These are phyloP conservation scores for Nomada lathburiana DNA, from an alignment of 2,888 invertebrate genomes.

Conservation along the genomic window DNA sequence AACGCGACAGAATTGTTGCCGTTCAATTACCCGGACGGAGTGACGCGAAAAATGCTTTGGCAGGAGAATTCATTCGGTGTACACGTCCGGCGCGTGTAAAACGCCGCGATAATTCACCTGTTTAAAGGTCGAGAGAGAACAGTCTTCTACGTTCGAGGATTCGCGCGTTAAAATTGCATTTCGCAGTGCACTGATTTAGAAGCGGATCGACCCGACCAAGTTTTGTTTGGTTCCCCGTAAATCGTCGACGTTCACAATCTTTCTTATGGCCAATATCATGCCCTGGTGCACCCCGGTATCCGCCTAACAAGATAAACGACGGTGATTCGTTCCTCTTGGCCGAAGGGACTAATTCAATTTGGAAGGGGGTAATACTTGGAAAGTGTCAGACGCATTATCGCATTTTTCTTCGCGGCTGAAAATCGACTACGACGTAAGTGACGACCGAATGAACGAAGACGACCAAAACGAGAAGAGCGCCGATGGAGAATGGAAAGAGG, in stretches of 20 bases:
- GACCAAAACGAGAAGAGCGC: slow-evolving; percentile 11
- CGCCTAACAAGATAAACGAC: slow-evolving; percentile 58
- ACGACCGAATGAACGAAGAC: slow-evolving; percentile 9
- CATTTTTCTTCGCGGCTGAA: slow-evolving; percentile 54
- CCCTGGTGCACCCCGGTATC: slow-evolving; percentile 15
- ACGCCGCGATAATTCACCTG: slow-evolving; percentile 8
- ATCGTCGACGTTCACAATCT: slow-evolving; percentile 3
- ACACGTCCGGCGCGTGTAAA: not conserved
- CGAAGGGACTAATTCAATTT: slow-evolving; percentile 62
- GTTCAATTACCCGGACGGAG: not conserved
- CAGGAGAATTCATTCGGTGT: not conserved
- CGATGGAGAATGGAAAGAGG: slow-evolving; percentile 21
- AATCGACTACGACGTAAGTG: slow-evolving; percentile 44
- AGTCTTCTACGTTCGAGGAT: not conserved
- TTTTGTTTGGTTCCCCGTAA: not conserved
- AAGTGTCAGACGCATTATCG: slow-evolving; percentile 54
- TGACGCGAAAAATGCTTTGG: not conserved
- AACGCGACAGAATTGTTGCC: not conserved
- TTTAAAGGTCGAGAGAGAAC: not conserved
- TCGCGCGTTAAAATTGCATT: not conserved
- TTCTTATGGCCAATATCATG: slow-evolving; percentile 39
- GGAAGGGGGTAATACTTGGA: slow-evolving; percentile 58
- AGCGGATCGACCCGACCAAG: not conserved
- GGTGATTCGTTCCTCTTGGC: slow-evolving; percentile 38
- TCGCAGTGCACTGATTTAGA: not conserved